phyloP scores from a whole-genome alignment of 2,888 invertebrate species.

The Aporophyla lueneburgensis region DNA sequence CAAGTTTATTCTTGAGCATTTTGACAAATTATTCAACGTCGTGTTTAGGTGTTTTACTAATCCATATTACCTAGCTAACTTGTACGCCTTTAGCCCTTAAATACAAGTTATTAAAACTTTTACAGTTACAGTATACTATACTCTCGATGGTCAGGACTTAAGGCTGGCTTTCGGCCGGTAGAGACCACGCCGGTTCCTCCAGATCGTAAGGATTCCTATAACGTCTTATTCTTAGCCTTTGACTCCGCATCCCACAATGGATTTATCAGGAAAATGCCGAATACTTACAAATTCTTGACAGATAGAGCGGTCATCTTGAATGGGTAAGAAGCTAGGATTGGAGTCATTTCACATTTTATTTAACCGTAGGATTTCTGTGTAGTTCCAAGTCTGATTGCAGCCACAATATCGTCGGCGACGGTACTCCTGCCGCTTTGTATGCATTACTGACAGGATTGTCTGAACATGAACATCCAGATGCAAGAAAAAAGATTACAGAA shows the following conservation, averaged over 20 bases:
- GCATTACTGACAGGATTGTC: conserved; percentile 96
- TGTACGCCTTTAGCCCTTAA: too few species aligned
- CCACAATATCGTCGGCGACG: conserved; percentile 96
- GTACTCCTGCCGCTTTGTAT: conserved; percentile 96
- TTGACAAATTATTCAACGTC: neutral
- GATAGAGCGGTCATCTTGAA: conserved; percentile 73
- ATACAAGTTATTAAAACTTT: conserved; percentile 1
- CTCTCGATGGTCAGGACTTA: conserved; percentile 78
- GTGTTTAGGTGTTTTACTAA: neutral
- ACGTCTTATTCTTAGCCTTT: conserved; percentile 96
- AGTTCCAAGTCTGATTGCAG: conserved; percentile 65
- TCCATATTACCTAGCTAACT: neutral
- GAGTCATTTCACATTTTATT: neutral
- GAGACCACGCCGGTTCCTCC: conserved; percentile 37
- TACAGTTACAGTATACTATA: conserved; percentile 53
- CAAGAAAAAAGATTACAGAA: conserved; percentile 92
- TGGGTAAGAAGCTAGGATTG: conserved; percentile 37
- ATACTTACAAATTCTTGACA: conserved; percentile 93
- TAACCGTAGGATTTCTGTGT: neutral
- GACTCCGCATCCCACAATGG: conserved; percentile 97
- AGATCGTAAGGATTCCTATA: conserved; percentile 77
- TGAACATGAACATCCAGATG: conserved; percentile 96
- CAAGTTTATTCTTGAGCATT: neutral
- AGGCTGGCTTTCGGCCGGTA: conserved; percentile 73
- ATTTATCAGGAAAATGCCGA: conserved; percentile 94